These are phyloP conservation scores for Cinclus mexicanus DNA, from an alignment of 2,113 vertebrate species.

Conservation along the genomic window DNA sequence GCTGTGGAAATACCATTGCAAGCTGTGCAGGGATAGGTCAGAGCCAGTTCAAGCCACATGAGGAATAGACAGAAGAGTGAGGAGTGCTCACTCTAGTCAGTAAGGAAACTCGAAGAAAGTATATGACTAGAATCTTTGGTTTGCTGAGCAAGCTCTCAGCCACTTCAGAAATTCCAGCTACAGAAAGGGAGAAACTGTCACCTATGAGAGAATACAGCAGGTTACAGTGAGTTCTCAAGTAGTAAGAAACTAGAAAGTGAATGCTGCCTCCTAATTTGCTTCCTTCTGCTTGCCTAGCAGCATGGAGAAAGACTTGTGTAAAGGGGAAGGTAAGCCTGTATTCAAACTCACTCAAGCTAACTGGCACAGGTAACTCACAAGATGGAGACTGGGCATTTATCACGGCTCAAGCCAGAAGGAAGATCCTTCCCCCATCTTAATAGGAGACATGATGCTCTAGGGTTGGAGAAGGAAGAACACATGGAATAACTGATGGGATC, in stretches of 20 bases:
- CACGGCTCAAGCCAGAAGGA: background rate
- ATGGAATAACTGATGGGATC: background rate
- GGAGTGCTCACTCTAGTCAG: background rate
- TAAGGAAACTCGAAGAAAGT: background rate
- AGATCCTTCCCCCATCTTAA: background rate
- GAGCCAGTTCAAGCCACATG: background rate
- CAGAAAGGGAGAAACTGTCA: background rate
- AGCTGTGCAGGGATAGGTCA: background rate
- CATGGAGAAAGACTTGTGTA: background rate
- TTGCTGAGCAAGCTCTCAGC: background rate
- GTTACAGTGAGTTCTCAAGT: background rate
- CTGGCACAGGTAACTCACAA: background rate
- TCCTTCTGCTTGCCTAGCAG: background rate
- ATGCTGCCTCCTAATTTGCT: background rate
- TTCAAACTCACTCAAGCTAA: background rate
- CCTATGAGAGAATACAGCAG: background rate
- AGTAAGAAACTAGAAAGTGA: background rate
- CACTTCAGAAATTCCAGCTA: background rate
- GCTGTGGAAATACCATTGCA: background rate
- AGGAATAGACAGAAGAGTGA: background rate
- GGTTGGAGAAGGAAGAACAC: background rate
- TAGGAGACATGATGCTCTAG: background rate
- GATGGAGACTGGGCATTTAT: background rate
- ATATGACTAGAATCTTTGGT: background rate
- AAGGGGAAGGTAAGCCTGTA: background rate